Evolutionary conservation across 2,888 invertebrate genomes (phyloP), one percentile per base, ranked within the genome.

Genomic region (Taphrorychus bicolor): DNA sequence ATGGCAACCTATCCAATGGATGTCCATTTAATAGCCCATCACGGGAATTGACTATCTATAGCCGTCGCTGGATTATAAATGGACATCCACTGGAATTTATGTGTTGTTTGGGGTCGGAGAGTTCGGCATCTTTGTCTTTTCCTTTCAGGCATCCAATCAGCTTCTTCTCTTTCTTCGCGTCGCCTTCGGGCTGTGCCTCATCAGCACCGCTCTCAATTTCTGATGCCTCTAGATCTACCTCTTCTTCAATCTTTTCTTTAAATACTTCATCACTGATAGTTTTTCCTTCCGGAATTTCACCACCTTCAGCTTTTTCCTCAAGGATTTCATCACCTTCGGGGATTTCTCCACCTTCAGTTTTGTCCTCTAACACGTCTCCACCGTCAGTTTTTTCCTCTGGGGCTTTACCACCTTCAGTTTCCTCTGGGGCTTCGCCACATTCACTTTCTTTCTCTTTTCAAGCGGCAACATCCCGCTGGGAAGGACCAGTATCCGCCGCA

Each of bases 331-430:
- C 32, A 9, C 18, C 59, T 59, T 56, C 57, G 17, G 5, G 61
- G 18, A 61, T 58, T 56, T 18, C 59, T 21, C 32, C 41, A n/a
- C 16, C 65, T 23, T 23, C 49, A 54, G 18, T 66, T 32, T 64
- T 59, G 32, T 62, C 59, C 11, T n/a, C 62, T 52, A 62, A 59
- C 2, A 0, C n/a, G n/a, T n/a, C n/a, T n/a, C n/a, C 59, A n/a
- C 23, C 69, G 16, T 21, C 72, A 18, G 21, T 40, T 45, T 32
- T 51, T 54, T n/a, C n/a, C n/a, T n/a, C n/a, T n/a, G n/a, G n/a
- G n/a, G 52, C 62, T 48, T 52, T 49, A 16, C 52, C 68, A 18
- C 62, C 70, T 21, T 58, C 62, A 40, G 40, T n/a, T n/a, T n/a
- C n/a, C n/a, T n/a, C n/a, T n/a, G n/a, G n/a, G n/a, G n/a, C n/a